phyloP scores from a whole-genome alignment of 2,888 invertebrate genomes.

The Dexiosoma caninum region DNA sequence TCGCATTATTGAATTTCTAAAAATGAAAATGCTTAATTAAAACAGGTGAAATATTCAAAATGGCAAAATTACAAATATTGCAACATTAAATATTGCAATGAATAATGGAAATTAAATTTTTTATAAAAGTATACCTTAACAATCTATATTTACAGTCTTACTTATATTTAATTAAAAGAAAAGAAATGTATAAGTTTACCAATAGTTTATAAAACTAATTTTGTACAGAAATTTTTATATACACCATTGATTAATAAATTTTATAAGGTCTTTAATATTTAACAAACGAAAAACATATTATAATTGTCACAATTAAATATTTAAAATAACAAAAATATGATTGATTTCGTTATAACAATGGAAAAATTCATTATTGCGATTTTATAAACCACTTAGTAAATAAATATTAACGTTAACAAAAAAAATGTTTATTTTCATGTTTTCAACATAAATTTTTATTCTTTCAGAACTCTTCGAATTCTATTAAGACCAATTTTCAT shows the following conservation, averaged over 20 bases:
- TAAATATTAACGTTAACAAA: neutral
- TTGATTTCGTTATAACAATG: neutral
- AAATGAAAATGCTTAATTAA: too few species aligned
- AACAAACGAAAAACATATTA: neutral
- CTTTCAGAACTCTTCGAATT: neutral
- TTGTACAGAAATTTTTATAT: neutral
- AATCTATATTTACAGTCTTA: neutral
- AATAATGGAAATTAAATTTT: too few species aligned
- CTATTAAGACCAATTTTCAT: slow-evolving; percentile 13
- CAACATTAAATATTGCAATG: too few species aligned
- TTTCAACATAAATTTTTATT: neutral
- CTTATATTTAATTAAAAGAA: too few species aligned
- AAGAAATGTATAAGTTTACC: neutral
- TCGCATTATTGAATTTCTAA: too few species aligned
- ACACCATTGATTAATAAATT: neutral
- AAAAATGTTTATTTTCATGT: slow-evolving; percentile 9
- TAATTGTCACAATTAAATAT: slow-evolving; percentile 11
- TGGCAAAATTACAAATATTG: too few species aligned
- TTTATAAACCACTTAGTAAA: neutral
- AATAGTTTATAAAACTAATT: neutral
- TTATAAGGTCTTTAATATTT: neutral
- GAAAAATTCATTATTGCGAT: neutral
- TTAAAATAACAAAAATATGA: neutral
- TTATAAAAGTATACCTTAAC: neutral
- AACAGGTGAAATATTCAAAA: too few species aligned